Base-by-base conservation (phyloP, 1,140 invertebrate species). In the Bombus balteatus region DNA sequence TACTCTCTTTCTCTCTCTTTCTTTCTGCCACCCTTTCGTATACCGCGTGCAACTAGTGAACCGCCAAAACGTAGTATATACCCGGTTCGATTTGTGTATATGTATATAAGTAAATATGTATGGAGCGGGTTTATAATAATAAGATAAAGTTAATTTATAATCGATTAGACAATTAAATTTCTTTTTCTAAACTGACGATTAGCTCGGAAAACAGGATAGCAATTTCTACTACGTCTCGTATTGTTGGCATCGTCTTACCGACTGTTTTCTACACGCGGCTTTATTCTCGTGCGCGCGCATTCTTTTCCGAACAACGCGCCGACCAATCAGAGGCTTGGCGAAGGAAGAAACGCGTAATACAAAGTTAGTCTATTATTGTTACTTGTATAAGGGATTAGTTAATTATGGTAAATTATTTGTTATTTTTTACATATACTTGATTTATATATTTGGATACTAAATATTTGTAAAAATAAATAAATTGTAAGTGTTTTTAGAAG, bases 21-120 rank as follows among this genome's bases (percentile, higher is more conserved):
- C 25, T 32, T 32, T 41, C 53, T 32, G 37, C n/a, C 70, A 47
- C 62, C 47, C 47, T 39, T 57, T 32, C 89, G 87, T 85, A 76
- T 90, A 89, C 87, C 90, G 90, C 90, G 90, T 91, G 87, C 87
- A 87, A 91, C 90, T 90, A 79, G 83, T 90, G 83, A 90, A 91
- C 90, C 90, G 90, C 90, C 90, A 91, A 91, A 91, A 91, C 76
- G 79, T 62, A 62, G 4, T 62, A 62, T 53, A 18, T 57, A 71
- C 76, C 57, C 75, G 73, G 53, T 76, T 62, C 28, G 13, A 53
- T 8, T 28, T 25, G 10, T 62, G 10, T 59, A 22, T 62, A 37
- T 65, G 2, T 81, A 37, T 68, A 12, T 37, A n/a, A n/a, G 25
- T 70, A 18, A 70, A 8, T 53, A 15, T 22, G 37, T 74, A 62